Conservation (phyloP, 1,140 invertebrate genomes). For the Caerostris extrusa region DNA sequence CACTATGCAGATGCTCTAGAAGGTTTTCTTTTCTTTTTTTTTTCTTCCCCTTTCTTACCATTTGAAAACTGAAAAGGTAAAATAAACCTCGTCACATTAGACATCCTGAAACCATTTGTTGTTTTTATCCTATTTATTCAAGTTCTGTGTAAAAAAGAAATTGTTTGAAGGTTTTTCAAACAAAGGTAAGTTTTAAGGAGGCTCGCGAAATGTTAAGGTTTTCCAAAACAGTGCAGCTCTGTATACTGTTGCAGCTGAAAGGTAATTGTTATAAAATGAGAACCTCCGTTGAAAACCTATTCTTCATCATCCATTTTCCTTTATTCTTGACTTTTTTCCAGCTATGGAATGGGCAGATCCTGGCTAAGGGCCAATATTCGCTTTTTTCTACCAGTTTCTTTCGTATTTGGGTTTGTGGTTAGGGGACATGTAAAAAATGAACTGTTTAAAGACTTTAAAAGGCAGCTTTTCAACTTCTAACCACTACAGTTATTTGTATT, state of each 20-base stretch:
- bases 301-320: conserved; percentile 73
- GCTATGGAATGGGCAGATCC: conserved; percentile 38
- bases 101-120: background rate
- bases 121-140: conserved; percentile 17
- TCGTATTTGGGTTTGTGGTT: conserved; percentile 34
- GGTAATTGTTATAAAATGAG: conserved; percentile 70
- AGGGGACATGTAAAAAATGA: conserved; percentile 62
- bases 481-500: background rate
- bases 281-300: conserved; percentile 64
- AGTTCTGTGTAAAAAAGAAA: conserved; percentile 19
- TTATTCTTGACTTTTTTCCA: conserved; percentile 64
- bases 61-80: background rate
- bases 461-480: background rate
- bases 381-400: conserved; percentile 44
- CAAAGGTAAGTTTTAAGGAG: conserved; percentile 25
- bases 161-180: conserved; percentile 19
- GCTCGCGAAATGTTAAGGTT: conserved; percentile 12
- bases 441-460: conserved; percentile 11
- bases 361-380: conserved; percentile 67
- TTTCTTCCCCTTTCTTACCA: background rate
- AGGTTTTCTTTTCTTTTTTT: background rate
- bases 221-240: conserved; percentile 9
- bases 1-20: background rate
- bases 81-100: conserved; percentile 1
- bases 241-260: conserved; percentile 42